Evolutionary conservation across 2,113 vertebrate species (phyloP).

Genomic region (Nothocercus nigrocapillus): DNA sequence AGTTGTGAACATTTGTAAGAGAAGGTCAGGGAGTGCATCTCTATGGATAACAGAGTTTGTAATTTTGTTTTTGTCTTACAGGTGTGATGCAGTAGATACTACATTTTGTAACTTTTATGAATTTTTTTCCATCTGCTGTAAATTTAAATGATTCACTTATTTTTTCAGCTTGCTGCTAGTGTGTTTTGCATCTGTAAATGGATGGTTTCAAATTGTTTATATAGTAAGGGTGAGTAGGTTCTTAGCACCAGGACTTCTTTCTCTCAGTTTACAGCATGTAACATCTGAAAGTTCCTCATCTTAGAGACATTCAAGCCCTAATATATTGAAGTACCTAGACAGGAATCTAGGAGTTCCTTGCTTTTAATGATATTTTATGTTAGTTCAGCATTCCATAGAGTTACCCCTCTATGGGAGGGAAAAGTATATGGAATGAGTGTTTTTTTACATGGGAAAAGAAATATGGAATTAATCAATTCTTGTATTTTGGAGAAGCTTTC

Average conservation of each 20-base stretch:
- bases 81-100: not conserved
- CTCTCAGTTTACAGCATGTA: not conserved
- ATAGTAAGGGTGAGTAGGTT: not conserved
- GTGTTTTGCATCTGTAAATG: not conserved
- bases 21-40: accelerated
- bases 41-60: not conserved
- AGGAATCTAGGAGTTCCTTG: not conserved
- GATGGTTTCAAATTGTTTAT: not conserved
- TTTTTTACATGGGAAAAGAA: not conserved
- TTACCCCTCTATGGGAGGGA: not conserved
- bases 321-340: not conserved
- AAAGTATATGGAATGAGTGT: not conserved
- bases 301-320: not conserved
- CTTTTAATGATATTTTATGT: not conserved
- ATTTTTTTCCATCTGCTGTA: accelerated
- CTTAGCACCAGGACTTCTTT: not conserved
- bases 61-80: not conserved
- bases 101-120: not conserved
- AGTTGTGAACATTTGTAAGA: not conserved
- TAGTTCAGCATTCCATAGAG: not conserved
- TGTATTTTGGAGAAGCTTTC: not conserved
- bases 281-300: not conserved
- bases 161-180: not conserved
- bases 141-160: not conserved
- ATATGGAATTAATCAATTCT: accelerated